Evolutionary conservation across 2,888 invertebrate genomes (phyloP).

Genomic region (Oligia latruncula): DNA sequence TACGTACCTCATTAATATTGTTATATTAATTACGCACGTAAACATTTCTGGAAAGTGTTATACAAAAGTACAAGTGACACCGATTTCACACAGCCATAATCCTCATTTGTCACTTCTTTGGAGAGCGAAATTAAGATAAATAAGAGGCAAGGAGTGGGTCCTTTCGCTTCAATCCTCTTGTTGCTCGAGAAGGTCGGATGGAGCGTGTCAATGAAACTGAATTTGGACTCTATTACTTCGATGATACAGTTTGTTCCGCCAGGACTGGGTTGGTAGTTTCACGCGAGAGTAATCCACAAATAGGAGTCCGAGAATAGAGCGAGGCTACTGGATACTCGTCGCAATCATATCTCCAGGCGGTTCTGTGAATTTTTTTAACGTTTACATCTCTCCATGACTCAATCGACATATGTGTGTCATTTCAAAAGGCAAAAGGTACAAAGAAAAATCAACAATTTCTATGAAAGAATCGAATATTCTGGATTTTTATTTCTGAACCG

Average conservation of each 20-base stretch:
- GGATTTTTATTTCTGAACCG: background rate
- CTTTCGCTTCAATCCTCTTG: constrained; percentile 80
- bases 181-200: constrained; percentile 75
- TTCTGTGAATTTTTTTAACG: constrained; percentile 76
- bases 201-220: constrained; percentile 61
- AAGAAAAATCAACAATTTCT: background rate
- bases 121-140: constrained; percentile 88
- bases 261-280: constrained; percentile 77
- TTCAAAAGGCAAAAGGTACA: constrained; percentile 25
- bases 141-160: constrained; percentile 87
- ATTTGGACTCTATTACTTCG: constrained; percentile 75
- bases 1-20: constrained; percentile 59
- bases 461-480: background rate
- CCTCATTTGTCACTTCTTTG: constrained; percentile 85
- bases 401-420: constrained; percentile 40
- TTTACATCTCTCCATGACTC: constrained; percentile 64
- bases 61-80: constrained; percentile 74
- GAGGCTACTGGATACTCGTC: constrained; percentile 88
- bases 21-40: constrained; percentile 64
- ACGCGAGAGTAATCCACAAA: constrained; percentile 87
- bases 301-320: constrained; percentile 89
- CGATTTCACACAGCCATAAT: constrained; percentile 80
- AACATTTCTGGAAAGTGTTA: constrained; percentile 70
- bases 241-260: constrained; percentile 79
- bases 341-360: constrained; percentile 85